Conservation (phyloP, 1,140 invertebrate species). For the Lutraria rhynchaena region DNA sequence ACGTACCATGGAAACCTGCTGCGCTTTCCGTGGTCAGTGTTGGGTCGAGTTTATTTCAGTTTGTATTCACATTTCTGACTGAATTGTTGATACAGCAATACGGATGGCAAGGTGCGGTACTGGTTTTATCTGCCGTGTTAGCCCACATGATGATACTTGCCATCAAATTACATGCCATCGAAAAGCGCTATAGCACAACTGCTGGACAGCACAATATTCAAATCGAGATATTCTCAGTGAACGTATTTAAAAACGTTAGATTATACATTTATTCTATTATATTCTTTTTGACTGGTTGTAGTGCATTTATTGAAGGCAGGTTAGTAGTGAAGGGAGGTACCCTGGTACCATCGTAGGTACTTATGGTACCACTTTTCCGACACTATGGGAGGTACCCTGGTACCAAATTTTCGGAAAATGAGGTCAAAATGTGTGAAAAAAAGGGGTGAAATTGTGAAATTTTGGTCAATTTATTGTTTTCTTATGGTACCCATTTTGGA, state of each 20-base stretch:
- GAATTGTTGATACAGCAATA: slow-evolving; percentile 11
- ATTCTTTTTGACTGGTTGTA: not conserved
- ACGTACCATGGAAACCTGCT: not conserved
- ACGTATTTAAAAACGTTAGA: not conserved
- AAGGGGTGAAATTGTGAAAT: no score
- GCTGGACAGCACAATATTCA: no score
- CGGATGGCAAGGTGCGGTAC: not conserved
- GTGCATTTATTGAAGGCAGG: not conserved
- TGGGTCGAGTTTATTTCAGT: slow-evolving; percentile 9
- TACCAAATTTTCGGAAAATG: no score
- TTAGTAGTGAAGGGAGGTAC: no score
- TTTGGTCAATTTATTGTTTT: no score
- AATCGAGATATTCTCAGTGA: no score
- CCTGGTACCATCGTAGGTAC: no score
- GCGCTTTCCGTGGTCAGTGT: not conserved
- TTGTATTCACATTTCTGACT: not conserved
- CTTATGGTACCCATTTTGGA: no score
- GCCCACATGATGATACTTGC: not conserved
- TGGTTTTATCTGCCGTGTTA: slow-evolving; percentile 4
- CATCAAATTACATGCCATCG: not conserved
- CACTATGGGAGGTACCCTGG: no score
- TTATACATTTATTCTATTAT: not conserved
- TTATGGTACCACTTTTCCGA: no score
- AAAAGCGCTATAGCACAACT: not conserved
- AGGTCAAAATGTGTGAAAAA: no score